Evolutionary conservation across 2,113 vertebrate genomes (phyloP), one percentile per base, ranked within the genome.

Genomic region (Nycticorax nycticorax): DNA sequence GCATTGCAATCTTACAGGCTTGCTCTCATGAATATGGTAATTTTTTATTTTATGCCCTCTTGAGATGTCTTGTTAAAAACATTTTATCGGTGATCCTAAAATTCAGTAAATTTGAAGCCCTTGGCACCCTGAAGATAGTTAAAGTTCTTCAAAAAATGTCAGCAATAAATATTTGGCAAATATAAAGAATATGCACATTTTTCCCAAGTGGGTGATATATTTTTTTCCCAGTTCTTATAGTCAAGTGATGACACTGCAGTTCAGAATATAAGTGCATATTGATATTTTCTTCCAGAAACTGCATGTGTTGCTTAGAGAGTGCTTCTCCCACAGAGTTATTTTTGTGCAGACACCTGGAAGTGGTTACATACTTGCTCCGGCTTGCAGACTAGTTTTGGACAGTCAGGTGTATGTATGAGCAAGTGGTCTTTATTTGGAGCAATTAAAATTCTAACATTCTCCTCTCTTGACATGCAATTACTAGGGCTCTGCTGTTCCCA

Each of bases 391-490:
- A 94, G 87, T 92, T 98, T 98, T 98, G 98, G 98, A 98, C 98
- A 97, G 97, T 98, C 99, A 99, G 98, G 99, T 99, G 99, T 98
- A 87, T 96, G 97, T 98, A 97, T 97, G 98, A 98, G 98, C 98
- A 98, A 99, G 98, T 97, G 98, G 98, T 99, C 98, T 99, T 98
- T 98, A 98, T 99, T 99, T 98, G 96, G 97, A 97, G 98, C 98
- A 99, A 99, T 99, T 99, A 99, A 99, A 98, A 99, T 99, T 98
- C 98, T 98, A 98, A 98, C 98, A 98, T 98, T 98, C 98, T 98
- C 98, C 98, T 99, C 98, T 99, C 99, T 98, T 98, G 98, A 98
- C 98, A 98, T 98, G 98, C 99, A 99, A 99, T 99, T 99, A 99
- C 98, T 97, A 98, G 98, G 98, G 98, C 97, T 98, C 98, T 98